These are phyloP conservation scores for Zelleria hepariella DNA, from an alignment of 2,888 invertebrate genomes.

Conservation along the genomic window DNA sequence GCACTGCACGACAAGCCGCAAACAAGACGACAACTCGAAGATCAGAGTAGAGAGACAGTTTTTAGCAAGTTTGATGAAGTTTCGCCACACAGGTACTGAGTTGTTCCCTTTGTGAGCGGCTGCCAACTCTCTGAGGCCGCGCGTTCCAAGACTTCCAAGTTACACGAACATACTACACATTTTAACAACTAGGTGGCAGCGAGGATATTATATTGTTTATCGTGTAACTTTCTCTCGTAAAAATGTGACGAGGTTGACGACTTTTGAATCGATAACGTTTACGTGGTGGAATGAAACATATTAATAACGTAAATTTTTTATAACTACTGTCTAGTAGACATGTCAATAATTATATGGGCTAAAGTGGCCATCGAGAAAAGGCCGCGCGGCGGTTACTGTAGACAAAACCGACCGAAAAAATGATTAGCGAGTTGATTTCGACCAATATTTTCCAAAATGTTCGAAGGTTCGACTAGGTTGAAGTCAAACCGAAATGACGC, in stretches of 20 bases:
- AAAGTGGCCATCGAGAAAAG: no score
- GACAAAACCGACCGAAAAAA: no score
- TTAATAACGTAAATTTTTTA: neutral
- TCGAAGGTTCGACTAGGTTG: no score
- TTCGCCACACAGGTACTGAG: neutral
- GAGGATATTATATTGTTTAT: neutral
- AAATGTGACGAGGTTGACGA: neutral
- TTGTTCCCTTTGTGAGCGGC: neutral
- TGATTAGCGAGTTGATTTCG: no score
- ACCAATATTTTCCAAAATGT: no score
- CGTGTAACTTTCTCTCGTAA: neutral
- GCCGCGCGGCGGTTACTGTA: no score
- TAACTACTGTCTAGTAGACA: no score
- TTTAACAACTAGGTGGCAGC: neutral
- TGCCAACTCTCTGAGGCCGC: neutral
- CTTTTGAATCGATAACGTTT: neutral
- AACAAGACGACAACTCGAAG: neutral
- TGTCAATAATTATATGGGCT: no score
- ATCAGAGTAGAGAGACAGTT: neutral
- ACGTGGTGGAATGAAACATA: no score
- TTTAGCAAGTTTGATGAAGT: neutral
- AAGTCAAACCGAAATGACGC: no score
- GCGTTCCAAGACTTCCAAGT: neutral
- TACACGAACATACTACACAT: neutral
- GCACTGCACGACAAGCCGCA: neutral